Evolutionary conservation across 2,113 vertebrate species (phyloP).

Genomic region (Regulus satrapa): DNA sequence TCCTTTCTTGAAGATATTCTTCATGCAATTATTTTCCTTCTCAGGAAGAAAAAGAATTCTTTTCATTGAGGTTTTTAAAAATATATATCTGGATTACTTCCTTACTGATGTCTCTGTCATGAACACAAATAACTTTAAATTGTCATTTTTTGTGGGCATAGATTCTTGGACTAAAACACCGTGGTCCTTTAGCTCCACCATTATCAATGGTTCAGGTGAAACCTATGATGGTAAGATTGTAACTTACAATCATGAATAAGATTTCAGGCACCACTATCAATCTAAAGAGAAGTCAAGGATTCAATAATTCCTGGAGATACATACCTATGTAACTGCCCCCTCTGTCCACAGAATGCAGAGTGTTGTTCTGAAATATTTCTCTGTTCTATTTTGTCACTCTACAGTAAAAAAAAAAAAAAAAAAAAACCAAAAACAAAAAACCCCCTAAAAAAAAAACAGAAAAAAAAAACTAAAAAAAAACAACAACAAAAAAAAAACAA

Average conservation of each 20-base stretch:
- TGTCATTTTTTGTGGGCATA: neutral
- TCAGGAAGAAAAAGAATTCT: neutral
- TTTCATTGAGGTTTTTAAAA: neutral
- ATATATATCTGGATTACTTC: neutral
- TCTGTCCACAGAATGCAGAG: neutral
- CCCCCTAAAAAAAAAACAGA: neutral
- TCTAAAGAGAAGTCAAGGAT: neutral
- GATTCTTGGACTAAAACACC: neutral
- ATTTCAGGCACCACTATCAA: neutral
- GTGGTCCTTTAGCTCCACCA: neutral
- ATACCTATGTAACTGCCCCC: fast-evolving
- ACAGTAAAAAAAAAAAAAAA: neutral
- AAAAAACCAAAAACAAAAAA: neutral
- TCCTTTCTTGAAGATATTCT: neutral
- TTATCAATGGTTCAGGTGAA: neutral
- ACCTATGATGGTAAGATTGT: neutral
- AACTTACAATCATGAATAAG: neutral
- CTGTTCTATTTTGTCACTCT: neutral
- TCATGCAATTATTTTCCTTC: neutral
- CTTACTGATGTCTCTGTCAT: neutral
- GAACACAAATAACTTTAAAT: neutral
- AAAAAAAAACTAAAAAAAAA: no score
- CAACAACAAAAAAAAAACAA: no score
- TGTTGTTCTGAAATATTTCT: neutral
- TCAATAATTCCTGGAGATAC: neutral